A percentile compares a stretch with the other conserved stretches of the same genome.
Conservation (phyloP, 2,797 vertebrate species). For the Cheirogaleus major region DNA sequence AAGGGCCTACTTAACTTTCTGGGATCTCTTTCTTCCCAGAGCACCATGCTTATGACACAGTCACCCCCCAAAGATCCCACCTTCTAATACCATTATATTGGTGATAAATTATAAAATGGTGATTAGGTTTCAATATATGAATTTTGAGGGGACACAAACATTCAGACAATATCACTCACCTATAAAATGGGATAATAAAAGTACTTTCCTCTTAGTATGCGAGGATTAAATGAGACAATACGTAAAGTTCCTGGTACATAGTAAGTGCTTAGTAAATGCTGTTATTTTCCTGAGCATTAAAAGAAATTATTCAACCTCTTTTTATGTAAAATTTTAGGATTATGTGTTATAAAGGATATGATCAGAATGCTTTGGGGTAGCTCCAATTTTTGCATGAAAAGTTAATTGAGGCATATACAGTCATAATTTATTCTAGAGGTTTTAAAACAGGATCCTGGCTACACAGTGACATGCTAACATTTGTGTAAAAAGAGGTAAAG, state of each 20-base stretch:
- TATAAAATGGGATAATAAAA: neutral
- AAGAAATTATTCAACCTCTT: neutral
- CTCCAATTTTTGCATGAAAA: neutral
- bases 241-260: neutral
- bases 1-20: neutral
- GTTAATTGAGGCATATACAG: neutral
- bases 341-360: neutral
- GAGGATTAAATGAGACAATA: neutral
- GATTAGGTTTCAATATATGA: neutral
- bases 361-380: neutral
- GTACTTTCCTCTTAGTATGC: neutral
- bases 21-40: neutral
- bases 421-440: neutral
- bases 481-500: neutral
- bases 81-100: neutral
- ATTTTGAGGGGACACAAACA: neutral
- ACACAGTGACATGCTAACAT: neutral
- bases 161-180: neutral
- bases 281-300: neutral
- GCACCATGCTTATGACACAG: neutral
- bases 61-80: neutral
- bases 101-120: neutral
- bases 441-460: constrained; percentile 25
- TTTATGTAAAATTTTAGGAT: neutral
- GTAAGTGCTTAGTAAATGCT: neutral